Base-by-base conservation (phyloP, 2,888 invertebrate genomes). In the Heliconius hortense region DNA sequence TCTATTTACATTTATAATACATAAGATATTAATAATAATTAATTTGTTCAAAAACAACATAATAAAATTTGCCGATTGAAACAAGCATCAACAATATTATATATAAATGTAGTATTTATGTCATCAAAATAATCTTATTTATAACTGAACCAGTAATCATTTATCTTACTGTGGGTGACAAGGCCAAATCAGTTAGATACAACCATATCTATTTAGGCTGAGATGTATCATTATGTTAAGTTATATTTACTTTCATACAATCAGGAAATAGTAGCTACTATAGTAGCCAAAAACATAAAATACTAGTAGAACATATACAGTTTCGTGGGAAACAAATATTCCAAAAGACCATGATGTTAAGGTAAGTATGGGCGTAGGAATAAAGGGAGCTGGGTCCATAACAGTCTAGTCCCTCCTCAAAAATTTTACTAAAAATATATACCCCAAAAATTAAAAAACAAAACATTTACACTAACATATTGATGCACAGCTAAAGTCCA, bases 171-270 rank as follows among this genome's bases (percentile, higher is more conserved):
- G 75, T 68, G 74, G 73, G 79, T 80, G 77, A 80, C 87, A 87
- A 90, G 90, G 90, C 80, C 82, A 85, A 84, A 87, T 83, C 84
- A 82, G 82, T 87, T 87, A 87, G 85, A 86, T 87, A 84, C 81
- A 86, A n/a, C 70, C 63, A 84, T 86, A 86, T 85, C 85, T 83
- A 80, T 69, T 24, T 53, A 31, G 56, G 56, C 56, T 69, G 53
- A n/a, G 31, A 69, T 31, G n/a, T 53, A 69, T 7, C 0, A 39
- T 66, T n/a, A 66, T 39, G 0, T 24, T 21, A 24, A 35, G 7
- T 24, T 24, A 24, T 39, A 39, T 39, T 24, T 11, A 48, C 18
- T 15, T 24, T 24, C n/a, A 13, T 56, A 56, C 10, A 56, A 10
- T 56, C 3, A 56, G 56, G n/a, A 56, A 56, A 56, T n/a, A 56